These are phyloP conservation scores for Phylloscopus trochiloides DNA, from an alignment of 2,113 vertebrate genomes.

Conservation along the genomic window DNA sequence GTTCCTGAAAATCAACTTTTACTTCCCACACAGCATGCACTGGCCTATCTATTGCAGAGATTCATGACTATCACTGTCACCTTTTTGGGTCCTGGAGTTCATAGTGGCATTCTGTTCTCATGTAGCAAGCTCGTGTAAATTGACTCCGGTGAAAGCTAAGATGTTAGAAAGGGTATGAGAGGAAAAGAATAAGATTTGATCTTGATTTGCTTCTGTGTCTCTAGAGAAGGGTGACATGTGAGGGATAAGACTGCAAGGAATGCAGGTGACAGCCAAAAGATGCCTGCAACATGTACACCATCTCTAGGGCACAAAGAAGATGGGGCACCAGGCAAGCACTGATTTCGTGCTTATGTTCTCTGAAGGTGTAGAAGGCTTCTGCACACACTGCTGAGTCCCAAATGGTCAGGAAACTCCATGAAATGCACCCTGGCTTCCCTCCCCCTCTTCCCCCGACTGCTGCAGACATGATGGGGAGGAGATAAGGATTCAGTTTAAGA, in stretches of 20 bases:
- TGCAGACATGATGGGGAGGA: neutral
- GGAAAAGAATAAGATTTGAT: neutral
- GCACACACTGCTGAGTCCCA: neutral
- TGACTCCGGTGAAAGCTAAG: neutral
- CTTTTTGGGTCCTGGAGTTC: neutral
- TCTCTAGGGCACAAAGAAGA: neutral
- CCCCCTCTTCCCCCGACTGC: neutral
- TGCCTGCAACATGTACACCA: neutral
- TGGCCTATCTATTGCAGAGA: neutral
- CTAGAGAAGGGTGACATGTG: neutral
- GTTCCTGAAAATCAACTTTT: neutral
- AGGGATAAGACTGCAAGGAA: neutral
- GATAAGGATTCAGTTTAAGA: slow-evolving; percentile 4
- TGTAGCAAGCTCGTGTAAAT: fast-evolving
- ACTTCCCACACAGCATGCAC: neutral
- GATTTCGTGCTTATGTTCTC: neutral
- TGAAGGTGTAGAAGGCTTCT: neutral
- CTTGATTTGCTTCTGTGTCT: neutral
- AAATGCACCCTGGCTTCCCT: neutral
- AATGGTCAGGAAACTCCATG: neutral
- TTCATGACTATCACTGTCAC: neutral
- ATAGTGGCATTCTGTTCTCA: neutral
- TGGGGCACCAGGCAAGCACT: fast-evolving
- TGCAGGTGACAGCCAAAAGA: neutral
- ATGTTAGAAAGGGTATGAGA: neutral